Evolutionary conservation across 2,888 invertebrate species (phyloP).

Genomic region (Allolobophora icterica): DNA sequence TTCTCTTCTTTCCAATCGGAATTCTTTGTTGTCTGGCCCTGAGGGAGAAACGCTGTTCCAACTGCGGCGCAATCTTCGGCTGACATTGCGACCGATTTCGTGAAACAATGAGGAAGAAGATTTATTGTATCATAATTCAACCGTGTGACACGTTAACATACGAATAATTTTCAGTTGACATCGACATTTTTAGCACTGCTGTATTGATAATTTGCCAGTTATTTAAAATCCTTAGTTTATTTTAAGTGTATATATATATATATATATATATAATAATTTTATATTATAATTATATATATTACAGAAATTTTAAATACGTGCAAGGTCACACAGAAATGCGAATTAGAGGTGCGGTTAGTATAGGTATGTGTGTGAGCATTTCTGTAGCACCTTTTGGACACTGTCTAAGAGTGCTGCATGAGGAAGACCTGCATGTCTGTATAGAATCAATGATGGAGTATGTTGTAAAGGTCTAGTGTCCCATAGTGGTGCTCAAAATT

Average conservation of each 20-base stretch:
- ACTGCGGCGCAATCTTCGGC: conserved; percentile 76
- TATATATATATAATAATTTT: background rate
- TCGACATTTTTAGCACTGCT: background rate
- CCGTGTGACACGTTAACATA: background rate
- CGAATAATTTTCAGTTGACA: background rate
- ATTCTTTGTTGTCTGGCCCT: conserved; percentile 84
- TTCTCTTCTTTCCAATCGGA: conserved; percentile 85
- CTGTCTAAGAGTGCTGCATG: background rate
- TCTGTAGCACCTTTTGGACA: background rate
- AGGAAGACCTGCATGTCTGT: background rate
- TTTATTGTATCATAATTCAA: background rate
- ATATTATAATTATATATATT: too few species aligned
- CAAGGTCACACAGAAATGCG: too few species aligned
- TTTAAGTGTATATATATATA: background rate
- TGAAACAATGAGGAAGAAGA: background rate
- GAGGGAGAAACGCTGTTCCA: conserved; percentile 83
- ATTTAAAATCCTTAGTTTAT: background rate
- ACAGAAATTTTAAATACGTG: too few species aligned
- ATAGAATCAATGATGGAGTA: background rate
- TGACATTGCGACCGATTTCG: conserved; percentile 4
- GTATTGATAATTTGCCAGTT: background rate
- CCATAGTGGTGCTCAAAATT: too few species aligned
- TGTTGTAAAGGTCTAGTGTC: background rate
- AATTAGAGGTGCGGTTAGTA: too few species aligned
- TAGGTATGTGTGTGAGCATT: background rate